phyloP scores from a whole-genome alignment of 2,888 invertebrate species.

The Erebia palarica region DNA sequence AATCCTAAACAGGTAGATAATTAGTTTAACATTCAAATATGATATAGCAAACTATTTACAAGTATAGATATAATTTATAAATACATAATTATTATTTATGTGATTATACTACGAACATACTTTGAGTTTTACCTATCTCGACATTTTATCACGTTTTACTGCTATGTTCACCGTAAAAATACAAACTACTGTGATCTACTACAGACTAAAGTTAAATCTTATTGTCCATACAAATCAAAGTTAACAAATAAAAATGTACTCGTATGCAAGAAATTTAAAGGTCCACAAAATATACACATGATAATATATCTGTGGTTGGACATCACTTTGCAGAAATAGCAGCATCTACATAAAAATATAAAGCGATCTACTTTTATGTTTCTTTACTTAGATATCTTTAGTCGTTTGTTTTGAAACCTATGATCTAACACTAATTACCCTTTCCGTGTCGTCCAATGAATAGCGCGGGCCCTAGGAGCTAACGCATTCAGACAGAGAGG shows the following conservation, averaged over 20 bases:
- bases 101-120: neutral
- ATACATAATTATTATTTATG: neutral
- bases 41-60: conserved; percentile 6
- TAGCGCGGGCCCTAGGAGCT: no score
- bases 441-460: no score
- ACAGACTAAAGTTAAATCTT: neutral
- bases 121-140: conserved; percentile 1
- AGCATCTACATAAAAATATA: no score
- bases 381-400: no score
- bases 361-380: no score
- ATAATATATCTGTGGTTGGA: no score
- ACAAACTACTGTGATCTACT: neutral
- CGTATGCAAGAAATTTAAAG: no score
- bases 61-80: neutral
- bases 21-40: neutral
- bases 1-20: neutral
- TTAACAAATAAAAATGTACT: neutral
- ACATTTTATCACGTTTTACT: conserved; percentile 15
- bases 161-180: neutral
- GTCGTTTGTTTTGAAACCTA: no score
- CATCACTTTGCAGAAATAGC: no score
- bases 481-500: no score
- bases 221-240: neutral
- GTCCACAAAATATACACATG: no score
- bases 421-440: no score